Evolutionary conservation across 2,797 vertebrate genomes (phyloP), one percentile per base, ranked within the genome.

Genomic region (Pitangus sulphuratus): DNA sequence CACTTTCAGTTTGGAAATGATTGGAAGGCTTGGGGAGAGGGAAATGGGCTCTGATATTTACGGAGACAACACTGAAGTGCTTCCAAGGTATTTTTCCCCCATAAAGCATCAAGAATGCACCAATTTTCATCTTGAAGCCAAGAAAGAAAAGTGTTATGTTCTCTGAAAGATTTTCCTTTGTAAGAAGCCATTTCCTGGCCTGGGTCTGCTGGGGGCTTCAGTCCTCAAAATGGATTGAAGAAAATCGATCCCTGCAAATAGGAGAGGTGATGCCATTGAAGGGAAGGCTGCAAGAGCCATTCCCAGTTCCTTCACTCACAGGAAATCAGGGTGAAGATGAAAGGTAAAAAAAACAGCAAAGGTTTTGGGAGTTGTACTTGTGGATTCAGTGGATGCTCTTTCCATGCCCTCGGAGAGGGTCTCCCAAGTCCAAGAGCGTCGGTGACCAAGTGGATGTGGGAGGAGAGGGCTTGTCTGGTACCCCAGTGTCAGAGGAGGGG

Each of bases 31-130:
- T 84, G 33, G 5, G 65, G 28, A 84, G 25, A 18, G 61, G 30
- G 40, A 70, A 89, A 62, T 3, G 1, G 57, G 15, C 72, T 78
- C 47, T 90, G 35, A 74, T 80, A 18, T 87, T 90, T 88, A 35
- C 31, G 14, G 40, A 77, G 92, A 76, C 62, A 61, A 77, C 50
- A 93, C 8, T 79, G 57, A 89, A 60, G n/a, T 68, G 48, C 69
- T 95, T 95, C 83, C 72, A 84, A 87, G 47, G 57, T 91, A 76
- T 72, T 93, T 96, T 88, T 24, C 35, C 66, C 48, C 66, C 56
- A 53, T 93, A 90, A 95, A 95, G 74, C 50, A 78, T 33, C 57
- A 87, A 90, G 58, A 94, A 85, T 7, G 8, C 66, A 92, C 20
- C 53, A 71, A 39, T 82, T 93, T 89, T 81, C 74, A 11, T 88